Evolutionary conservation across 2,797 vertebrate species (phyloP).

Genomic region (Siniperca scherzeri): DNA sequence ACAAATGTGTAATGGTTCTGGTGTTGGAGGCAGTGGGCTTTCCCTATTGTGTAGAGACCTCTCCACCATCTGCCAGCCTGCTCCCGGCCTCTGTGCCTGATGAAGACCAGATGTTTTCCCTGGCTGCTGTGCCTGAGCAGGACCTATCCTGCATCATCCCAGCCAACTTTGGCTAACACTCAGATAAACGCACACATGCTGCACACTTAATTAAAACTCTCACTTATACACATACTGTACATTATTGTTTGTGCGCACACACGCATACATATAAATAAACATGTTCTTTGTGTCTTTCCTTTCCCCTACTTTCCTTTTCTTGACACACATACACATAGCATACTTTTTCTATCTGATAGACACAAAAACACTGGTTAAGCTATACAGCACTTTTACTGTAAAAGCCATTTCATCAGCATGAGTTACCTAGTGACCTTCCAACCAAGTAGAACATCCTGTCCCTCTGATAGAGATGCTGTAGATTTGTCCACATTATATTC

Average conservation of each 20-base stretch:
- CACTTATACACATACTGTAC: slow-evolving; percentile 6
- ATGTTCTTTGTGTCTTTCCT: not conserved
- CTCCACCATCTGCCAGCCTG: slow-evolving; percentile 82
- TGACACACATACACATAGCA: not conserved
- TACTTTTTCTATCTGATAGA: not conserved
- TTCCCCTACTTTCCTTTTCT: not conserved
- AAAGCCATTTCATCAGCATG: not conserved
- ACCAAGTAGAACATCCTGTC: not conserved
- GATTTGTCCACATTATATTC: not conserved
- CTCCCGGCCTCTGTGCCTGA: slow-evolving; percentile 79
- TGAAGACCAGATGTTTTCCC: slow-evolving; percentile 86
- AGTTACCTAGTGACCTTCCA: not conserved
- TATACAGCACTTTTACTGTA: not conserved
- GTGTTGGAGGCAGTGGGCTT: slow-evolving; percentile 67
- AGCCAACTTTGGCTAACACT: slow-evolving; percentile 65
- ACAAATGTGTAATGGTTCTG: slow-evolving; percentile 57
- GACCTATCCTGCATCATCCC: slow-evolving; percentile 76
- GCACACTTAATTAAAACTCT: slow-evolving; percentile 66
- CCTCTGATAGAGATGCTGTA: not conserved
- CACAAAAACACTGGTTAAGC: not conserved
- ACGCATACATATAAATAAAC: not conserved
- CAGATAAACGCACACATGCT: slow-evolving; percentile 52
- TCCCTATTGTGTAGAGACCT: slow-evolving; percentile 83
- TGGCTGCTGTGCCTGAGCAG: slow-evolving; percentile 75
- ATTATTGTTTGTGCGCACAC: not conserved